Evolutionary conservation across 2,113 vertebrate genomes (phyloP), one percentile per base, ranked within the genome.

Genomic region (Spheniscus mendiculus): DNA sequence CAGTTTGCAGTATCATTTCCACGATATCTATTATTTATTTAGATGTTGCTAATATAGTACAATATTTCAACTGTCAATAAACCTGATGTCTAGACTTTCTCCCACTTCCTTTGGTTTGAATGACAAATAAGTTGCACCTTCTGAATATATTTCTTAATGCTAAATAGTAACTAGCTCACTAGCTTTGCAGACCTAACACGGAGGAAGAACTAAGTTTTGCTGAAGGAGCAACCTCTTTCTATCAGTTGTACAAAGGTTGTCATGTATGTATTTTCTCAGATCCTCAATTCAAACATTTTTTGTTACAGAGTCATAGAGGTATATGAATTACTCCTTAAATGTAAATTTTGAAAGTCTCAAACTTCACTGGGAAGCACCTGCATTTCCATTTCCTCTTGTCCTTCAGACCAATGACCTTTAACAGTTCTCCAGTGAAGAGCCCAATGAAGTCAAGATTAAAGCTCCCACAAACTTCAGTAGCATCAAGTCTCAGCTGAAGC

Each of bases 1-100:
- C 67, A 55, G 9, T 94, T 87, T 93, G 38, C 66, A 56, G 44
- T 95, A 86, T 96, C 14, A 62, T 88, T 95, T 93, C 47, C 53
- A 74, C 45, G 86, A 67, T 59, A 66, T 62, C 34, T 83, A 74
- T 91, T 93, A 88, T 91, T 97, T 97, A 97, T 93, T 95, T 96
- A 94, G 82, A 69, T 94, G 67, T 73, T 18, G 6, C 15, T 95
- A 97, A 89, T 77, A 87, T 74, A 87, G 90, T 36, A 84, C n/a
- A 87, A 83, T 94, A 85, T 90, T 97, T 96, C 81, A 92, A 10
- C 59, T 97, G 69, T 85, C 92, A 95, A 80, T 61, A 87, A 93
- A 85, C 16, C 40, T 42, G 30, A 82, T 93, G 80, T 86, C 91
- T 90, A 90, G 87, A 87, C 29, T 95, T 97, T 76, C 67, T 92